A percentile compares a stretch with the other conserved stretches of the same genome.
Evolutionary conservation across 2,888 invertebrate genomes (phyloP).

Genomic region (Orthosia gothica): DNA sequence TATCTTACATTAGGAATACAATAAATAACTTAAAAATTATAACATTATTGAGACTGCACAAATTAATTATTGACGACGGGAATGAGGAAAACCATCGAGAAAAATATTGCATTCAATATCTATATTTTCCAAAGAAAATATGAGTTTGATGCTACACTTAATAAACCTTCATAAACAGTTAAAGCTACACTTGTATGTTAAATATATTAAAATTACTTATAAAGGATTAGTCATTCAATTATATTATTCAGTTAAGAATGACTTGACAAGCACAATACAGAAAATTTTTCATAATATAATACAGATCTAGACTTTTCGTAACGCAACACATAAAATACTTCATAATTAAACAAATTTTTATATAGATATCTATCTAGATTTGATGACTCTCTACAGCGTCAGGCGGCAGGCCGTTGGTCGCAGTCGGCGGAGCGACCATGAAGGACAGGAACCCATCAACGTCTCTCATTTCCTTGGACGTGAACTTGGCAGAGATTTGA

Average conservation of each 20-base stretch:
- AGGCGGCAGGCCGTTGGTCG: slow-evolving; percentile 82
- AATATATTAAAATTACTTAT: background rate
- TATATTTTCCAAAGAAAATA: slow-evolving; percentile 25
- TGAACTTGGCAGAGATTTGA: slow-evolving; percentile 97
- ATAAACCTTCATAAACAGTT: slow-evolving; percentile 3
- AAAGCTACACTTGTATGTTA: slow-evolving; percentile 31
- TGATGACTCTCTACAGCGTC: slow-evolving; percentile 78
- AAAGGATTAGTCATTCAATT: background rate
- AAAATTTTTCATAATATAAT: background rate
- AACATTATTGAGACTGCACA: slow-evolving; percentile 41
- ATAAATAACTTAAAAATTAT: slow-evolving; percentile 56
- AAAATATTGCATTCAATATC: slow-evolving; percentile 1
- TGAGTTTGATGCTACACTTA: slow-evolving; percentile 1
- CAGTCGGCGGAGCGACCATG: slow-evolving; percentile 90
- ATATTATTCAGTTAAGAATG: slow-evolving; percentile 24
- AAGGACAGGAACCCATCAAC: slow-evolving; percentile 97
- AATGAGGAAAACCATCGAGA: background rate
- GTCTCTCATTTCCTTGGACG: slow-evolving; percentile 96
- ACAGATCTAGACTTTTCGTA: background rate
- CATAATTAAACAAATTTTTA: background rate
- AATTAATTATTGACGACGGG: slow-evolving; percentile 13
- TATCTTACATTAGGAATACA: slow-evolving; percentile 37
- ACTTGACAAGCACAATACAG: slow-evolving; percentile 16
- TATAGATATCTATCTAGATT: slow-evolving; percentile 68
- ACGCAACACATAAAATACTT: slow-evolving; percentile 14